Conservation (phyloP, 1,140 invertebrate genomes). For the Elymnias hypermnestra region DNA sequence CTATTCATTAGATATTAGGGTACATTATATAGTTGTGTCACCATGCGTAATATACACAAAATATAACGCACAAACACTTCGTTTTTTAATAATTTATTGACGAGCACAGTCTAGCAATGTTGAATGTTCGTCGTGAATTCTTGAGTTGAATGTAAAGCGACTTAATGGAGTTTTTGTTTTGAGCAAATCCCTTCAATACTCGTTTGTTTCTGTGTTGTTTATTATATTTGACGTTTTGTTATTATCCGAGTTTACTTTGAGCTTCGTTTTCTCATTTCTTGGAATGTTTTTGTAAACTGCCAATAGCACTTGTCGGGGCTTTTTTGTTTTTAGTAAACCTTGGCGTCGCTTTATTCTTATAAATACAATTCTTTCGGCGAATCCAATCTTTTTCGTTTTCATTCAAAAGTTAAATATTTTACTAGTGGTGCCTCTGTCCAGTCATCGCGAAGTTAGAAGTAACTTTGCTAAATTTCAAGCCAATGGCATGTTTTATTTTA, state of each 20-base stretch:
- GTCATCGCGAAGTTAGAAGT: too few relatives aligned
- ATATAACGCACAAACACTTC: constrained; percentile 2
- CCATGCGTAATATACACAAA: too few relatives aligned
- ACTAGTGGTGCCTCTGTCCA: too few relatives aligned
- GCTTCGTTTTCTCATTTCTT: constrained; percentile 32
- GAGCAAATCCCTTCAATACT: constrained; percentile 27
- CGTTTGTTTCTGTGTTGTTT: constrained; percentile 43
- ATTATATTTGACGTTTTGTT: constrained; percentile 46
- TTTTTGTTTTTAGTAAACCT: neutral
- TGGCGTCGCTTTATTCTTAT: too few relatives aligned
- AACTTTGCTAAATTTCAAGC: too few relatives aligned
- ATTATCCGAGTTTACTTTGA: constrained; percentile 42
- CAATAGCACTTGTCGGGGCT: constrained; percentile 17
- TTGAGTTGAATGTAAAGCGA: constrained; percentile 25
- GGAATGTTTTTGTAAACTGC: constrained; percentile 49
- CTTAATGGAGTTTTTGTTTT: constrained; percentile 34
- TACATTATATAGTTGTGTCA: too few relatives aligned
- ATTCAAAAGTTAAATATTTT: too few relatives aligned
- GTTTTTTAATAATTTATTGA: constrained; percentile 5
- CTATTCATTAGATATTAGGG: too few relatives aligned
- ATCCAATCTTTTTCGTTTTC: too few relatives aligned
- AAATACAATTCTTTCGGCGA: too few relatives aligned
- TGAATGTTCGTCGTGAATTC: constrained; percentile 36
- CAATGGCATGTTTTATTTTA: too few relatives aligned
- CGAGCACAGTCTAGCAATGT: neutral